These are phyloP conservation scores for Pelochelys cantorii DNA, from an alignment of 2,797 vertebrate species.

Conservation along the genomic window DNA sequence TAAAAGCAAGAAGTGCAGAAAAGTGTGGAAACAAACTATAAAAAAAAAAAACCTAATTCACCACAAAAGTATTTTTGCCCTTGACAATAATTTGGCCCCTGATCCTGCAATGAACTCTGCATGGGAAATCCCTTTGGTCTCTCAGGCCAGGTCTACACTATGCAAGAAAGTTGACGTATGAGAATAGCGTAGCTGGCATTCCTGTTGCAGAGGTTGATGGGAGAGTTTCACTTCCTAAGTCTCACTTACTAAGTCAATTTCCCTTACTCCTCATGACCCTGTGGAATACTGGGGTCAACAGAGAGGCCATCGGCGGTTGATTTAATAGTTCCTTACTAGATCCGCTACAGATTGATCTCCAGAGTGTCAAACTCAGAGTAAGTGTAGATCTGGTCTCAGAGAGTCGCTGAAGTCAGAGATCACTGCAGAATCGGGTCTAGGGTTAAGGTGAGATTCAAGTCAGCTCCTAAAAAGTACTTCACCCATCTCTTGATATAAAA, in stretches of 20 bases:
- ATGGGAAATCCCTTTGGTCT: background rate
- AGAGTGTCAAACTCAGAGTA: too few species aligned
- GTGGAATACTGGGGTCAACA: too few species aligned
- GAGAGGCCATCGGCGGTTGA: too few species aligned
- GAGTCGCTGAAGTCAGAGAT: background rate
- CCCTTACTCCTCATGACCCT: too few species aligned
- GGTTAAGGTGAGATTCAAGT: background rate
- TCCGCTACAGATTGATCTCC: too few species aligned
- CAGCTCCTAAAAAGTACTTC: background rate
- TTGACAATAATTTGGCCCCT: conserved; percentile 8
- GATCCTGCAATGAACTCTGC: background rate
- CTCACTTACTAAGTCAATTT: too few species aligned
- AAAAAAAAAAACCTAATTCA: conserved; percentile 28
- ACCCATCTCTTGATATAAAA: background rate
- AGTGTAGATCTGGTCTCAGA: too few species aligned
- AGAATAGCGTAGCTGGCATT: too few species aligned
- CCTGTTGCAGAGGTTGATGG: too few species aligned
- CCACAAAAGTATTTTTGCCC: conserved; percentile 61
- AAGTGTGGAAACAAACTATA: conserved; percentile 75
- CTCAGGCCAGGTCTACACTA: background rate
- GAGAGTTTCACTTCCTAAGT: too few species aligned
- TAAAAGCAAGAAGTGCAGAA: conserved; percentile 66
- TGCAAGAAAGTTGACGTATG: too few species aligned
- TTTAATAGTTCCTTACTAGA: too few species aligned
- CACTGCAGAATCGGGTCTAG: background rate